Base-by-base conservation (phyloP, 2,797 vertebrate genomes). In the Fundulus diaphanus region DNA sequence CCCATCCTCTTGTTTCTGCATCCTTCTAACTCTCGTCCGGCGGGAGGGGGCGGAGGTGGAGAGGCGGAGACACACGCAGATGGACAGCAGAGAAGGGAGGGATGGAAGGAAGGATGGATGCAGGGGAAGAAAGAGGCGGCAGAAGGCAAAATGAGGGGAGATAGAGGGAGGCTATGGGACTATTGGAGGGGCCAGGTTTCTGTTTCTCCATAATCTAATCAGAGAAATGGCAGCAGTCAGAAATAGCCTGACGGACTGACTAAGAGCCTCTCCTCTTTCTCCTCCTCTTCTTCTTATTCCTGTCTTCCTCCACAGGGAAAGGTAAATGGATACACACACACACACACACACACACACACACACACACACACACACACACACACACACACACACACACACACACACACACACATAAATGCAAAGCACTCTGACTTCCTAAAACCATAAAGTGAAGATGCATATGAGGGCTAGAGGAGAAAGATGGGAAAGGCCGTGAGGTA, bases 171-270 rank as follows among this genome's bases (percentile, higher is more conserved):
- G 89, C 37, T 70, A 86, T 90, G 86, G 89, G 86, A 92, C 84
- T 90, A 92, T 92, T n/a, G 90, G 91, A 91, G 88, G 35, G 90
- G 88, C 89, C 91, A 90, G 92, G 93, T 94, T 94, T 94, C 90
- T 93, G 92, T 94, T 94, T 94, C 94, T 91, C 91, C 84, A 85
- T 94, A 94, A 95, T 94, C 92, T 92, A 94, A 95, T 95, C 92
- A 94, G 91, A 93, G 93, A 94, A 95, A 95, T 95, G 93, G 94
- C 91, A 94, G 91, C 89, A 93, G 92, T 94, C 93, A 94, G 93
- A 94, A 94, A 95, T 95, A 95, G 93, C 92, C 92, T 92, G 90
- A 93, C 89, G 88, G 92, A 93, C 90, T 93, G 92, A 93, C 94
- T 94, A 94, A 94, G 93, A 94, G 92, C 90, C 89, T 94, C 90